These are phyloP conservation scores for Paramormyrops kingsleyae DNA, from an alignment of 2,113 vertebrate genomes.

Conservation along the genomic window DNA sequence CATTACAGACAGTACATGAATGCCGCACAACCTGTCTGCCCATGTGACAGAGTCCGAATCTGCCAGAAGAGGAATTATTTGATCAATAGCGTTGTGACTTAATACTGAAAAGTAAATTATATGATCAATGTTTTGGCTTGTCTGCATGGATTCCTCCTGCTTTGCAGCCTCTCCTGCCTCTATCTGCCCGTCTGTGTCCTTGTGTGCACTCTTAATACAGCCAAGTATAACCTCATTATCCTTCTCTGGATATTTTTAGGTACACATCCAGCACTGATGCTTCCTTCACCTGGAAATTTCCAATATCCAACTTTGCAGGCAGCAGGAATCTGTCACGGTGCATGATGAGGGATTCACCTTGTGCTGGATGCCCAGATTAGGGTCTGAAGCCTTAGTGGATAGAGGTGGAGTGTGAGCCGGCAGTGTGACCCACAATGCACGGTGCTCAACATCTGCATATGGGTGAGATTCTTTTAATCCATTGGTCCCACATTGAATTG, in stretches of 20 bases:
- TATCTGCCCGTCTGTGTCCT: conserved; percentile 1
- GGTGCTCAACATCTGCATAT: background rate
- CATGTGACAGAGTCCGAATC: conserved; percentile 57
- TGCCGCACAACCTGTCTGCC: conserved; percentile 58
- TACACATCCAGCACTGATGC: background rate
- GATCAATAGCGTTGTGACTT: conserved; percentile 63
- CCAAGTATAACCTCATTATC: background rate
- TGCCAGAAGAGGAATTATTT: conserved; percentile 62
- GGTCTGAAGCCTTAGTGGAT: background rate
- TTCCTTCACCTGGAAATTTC: background rate
- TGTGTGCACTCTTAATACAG: background rate
- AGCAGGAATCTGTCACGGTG: background rate
- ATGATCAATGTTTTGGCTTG: conserved; percentile 58
- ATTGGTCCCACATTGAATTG: background rate
- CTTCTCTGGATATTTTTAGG: background rate
- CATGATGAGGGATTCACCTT: background rate
- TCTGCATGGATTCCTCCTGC: conserved; percentile 2
- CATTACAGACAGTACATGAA: conserved; percentile 61
- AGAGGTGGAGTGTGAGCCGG: background rate
- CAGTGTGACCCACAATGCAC: background rate
- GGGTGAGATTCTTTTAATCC: background rate
- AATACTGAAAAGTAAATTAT: conserved; percentile 72
- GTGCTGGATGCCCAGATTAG: background rate
- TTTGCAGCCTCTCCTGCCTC: background rate
- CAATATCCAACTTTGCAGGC: background rate